Conservation (phyloP, 2,888 invertebrate genomes). For the Tinea semifulvella region DNA sequence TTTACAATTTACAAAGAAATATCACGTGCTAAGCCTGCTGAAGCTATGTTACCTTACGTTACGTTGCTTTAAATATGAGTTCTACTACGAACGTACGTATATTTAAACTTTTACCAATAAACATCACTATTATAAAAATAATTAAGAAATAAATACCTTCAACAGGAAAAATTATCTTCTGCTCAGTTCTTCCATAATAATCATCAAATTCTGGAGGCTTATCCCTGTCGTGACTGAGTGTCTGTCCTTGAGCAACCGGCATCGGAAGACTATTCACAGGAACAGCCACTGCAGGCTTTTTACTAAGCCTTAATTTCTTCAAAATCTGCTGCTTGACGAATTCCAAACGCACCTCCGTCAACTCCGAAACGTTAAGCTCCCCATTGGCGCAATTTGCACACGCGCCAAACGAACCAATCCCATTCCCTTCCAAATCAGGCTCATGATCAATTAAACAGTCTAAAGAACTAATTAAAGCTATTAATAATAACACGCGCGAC, state of each 20-base stretch:
- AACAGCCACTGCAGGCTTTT: constrained; percentile 73
- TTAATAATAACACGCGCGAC: constrained; percentile 33
- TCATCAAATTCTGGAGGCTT: constrained; percentile 74
- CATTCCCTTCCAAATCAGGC: constrained; percentile 17
- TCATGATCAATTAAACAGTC: constrained; percentile 35
- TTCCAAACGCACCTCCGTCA: constrained; percentile 78
- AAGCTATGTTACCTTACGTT: no score
- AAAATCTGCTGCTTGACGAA: constrained; percentile 87
- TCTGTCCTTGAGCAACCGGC: constrained; percentile 79
- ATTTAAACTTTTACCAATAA: no score
- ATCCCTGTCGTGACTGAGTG: constrained; percentile 63
- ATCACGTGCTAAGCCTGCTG: no score
- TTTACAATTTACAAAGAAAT: no score
- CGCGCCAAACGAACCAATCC: constrained; percentile 30
- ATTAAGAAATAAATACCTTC: constrained; percentile 75
- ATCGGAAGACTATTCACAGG: constrained; percentile 73
- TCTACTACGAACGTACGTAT: no score
- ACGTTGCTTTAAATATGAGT: no score
- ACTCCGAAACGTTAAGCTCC: constrained; percentile 59
- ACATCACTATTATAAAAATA: no score
- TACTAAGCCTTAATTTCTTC: constrained; percentile 79
- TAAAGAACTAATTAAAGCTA: constrained; percentile 31
- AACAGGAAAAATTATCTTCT: constrained; percentile 83
- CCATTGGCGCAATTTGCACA: constrained; percentile 51
- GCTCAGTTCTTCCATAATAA: constrained; percentile 84